Evolutionary conservation across 2,888 invertebrate species (phyloP).

Genomic region (Cantharis lateralis): DNA sequence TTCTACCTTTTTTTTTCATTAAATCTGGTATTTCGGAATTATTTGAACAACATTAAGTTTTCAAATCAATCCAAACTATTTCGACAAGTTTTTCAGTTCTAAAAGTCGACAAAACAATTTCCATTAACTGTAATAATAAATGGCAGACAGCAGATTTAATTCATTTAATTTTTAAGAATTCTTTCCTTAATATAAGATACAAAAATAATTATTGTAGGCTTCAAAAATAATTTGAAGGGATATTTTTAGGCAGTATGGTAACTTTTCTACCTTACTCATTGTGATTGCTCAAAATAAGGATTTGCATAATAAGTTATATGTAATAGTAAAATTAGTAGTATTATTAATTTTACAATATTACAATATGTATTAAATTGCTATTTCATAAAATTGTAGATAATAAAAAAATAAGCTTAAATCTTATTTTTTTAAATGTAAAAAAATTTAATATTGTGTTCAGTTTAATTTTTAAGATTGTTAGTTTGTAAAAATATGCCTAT

Average conservation of each 20-base stretch:
- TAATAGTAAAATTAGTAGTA: neutral
- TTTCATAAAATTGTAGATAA: too few relatives aligned
- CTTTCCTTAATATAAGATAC: neutral
- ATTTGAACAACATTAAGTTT: neutral
- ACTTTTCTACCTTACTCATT: neutral
- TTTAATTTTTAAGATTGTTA: too few relatives aligned
- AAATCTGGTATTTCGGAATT: neutral
- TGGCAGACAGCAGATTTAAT: neutral
- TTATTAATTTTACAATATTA: too few relatives aligned
- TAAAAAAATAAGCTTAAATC: too few relatives aligned
- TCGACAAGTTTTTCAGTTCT: neutral
- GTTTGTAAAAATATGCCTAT: too few relatives aligned
- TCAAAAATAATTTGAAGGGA: neutral
- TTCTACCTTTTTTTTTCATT: neutral
- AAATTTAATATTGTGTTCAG: too few relatives aligned
- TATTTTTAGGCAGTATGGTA: neutral
- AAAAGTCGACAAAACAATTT: neutral
- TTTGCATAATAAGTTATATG: neutral
- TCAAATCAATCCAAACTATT: neutral
- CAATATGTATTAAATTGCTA: too few relatives aligned
- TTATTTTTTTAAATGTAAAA: too few relatives aligned
- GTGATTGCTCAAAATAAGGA: neutral
- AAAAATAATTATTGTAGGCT: too few relatives aligned
- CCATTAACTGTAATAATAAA: neutral
- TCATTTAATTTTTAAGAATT: neutral